Evolutionary conservation across 2,113 vertebrate species (phyloP), one percentile per base, ranked within the genome.

Genomic region (Odontesthes bonariensis): DNA sequence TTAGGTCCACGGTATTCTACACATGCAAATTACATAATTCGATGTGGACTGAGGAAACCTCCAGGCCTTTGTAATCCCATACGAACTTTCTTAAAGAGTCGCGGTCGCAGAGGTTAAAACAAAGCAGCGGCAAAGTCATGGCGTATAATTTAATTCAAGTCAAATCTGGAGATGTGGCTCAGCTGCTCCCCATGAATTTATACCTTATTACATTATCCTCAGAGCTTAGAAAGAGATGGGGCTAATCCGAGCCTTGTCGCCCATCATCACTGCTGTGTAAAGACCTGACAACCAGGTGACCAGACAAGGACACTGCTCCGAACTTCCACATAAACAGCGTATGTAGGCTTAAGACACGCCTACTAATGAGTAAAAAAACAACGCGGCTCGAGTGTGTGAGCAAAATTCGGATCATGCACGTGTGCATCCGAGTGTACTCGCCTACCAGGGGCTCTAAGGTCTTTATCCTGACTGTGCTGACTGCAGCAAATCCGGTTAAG

Each of bases 401-500:
- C 44, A 46, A 10, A 57, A 63, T 4, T 54, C 32, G 38, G 49
- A 70, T 5, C 47, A 64, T 22, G 33, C 17, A 10, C 19, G 52
- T 52, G 64, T 46, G 63, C 35, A 10, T 8, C 22, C 40, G 12
- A 2, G 60, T 38, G 58, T 32, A 1, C 16, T 62, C 38, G 1
- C 4, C 62, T 69, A 63, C 79, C 67, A 65, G 54, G 77, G 65
- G 83, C 65, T 82, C 52, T 54, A 23, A 42, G 53, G 46, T 72
- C 61, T 87, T 90, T 80, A 91, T 87, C 77, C 86, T 8, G 0
- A 81, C 81, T 62, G 13, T 1, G 55, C 84, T 86, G 84, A 89
- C 80, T 12, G 60, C 61, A 74, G 73, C 85, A 88, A 92, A 94
- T 93, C 88, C 88, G 66, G 69, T 88, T 92, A 91, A 85, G 73